Conservation (phyloP, 2,888 invertebrate genomes). For the Acanthacorydalis orientalis region DNA sequence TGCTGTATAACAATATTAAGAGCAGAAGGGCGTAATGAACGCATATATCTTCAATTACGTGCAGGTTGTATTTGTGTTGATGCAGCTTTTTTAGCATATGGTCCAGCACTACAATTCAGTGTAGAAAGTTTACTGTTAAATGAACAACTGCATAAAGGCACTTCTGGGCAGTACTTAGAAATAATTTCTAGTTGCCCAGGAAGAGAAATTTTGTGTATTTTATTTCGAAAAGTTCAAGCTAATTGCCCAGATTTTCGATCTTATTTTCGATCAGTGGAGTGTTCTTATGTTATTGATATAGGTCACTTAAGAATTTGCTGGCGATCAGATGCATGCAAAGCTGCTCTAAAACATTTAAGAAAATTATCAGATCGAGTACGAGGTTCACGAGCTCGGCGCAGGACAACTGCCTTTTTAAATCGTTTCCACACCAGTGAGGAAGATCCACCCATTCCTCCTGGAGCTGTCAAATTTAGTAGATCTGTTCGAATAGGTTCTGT, state of each 20-base stretch:
- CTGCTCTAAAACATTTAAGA: conserved; percentile 47
- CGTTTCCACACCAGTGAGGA: background rate
- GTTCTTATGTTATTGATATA: conserved; percentile 54
- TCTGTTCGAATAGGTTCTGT: conserved; percentile 45
- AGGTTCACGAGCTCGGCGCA: background rate
- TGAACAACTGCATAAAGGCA: conserved; percentile 59
- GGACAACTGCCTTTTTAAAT: background rate
- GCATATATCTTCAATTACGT: conserved; percentile 57
- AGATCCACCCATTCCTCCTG: conserved; percentile 58
- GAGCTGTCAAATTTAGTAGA: conserved; percentile 57
- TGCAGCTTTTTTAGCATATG: conserved; percentile 59
- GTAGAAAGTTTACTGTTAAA: conserved; percentile 46
- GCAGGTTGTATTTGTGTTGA: conserved; percentile 53
- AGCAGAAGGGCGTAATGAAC: conserved; percentile 39
- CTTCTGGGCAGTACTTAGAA: conserved; percentile 60
- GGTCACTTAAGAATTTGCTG: conserved; percentile 44
- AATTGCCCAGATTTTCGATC: conserved; percentile 69
- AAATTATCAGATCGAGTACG: background rate
- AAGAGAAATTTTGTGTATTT: conserved; percentile 49
- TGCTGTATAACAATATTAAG: background rate
- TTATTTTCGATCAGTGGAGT: conserved; percentile 66
- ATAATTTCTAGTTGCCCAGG: conserved; percentile 44
- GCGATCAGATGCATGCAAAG: conserved; percentile 55
- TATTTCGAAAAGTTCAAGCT: conserved; percentile 64
- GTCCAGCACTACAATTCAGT: conserved; percentile 58